Evolutionary conservation across 2,113 vertebrate genomes (phyloP).

Genomic region (Atrichornis clamosus): DNA sequence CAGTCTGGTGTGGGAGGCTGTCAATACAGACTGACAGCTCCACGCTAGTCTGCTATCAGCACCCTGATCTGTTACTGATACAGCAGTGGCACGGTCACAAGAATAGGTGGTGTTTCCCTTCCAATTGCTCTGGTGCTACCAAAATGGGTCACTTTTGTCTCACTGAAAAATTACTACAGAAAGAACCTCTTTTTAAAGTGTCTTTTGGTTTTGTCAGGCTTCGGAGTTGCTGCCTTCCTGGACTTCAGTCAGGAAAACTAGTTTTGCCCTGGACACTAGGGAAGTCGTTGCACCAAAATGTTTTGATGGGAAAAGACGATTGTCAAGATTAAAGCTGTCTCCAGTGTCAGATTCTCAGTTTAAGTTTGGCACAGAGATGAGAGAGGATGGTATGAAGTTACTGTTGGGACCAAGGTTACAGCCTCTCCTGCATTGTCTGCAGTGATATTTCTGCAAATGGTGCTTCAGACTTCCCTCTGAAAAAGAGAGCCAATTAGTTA

Average conservation of each 20-base stretch:
- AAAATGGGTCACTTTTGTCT: neutral
- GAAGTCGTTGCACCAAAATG: rapidly evolving
- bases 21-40: neutral
- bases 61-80: neutral
- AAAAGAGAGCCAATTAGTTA: neutral
- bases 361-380: neutral
- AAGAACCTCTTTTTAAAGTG: neutral
- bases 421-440: neutral
- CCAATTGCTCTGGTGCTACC: neutral
- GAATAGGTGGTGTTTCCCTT: neutral
- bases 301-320: neutral
- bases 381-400: neutral
- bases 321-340: neutral
- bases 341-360: neutral
- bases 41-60: rapidly evolving
- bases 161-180: neutral
- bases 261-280: neutral
- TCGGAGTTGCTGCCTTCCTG: neutral
- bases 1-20: neutral
- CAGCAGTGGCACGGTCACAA: too few species aligned
- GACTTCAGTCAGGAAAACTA: neutral
- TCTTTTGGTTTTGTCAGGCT: neutral
- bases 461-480: neutral
- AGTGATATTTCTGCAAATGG: neutral
- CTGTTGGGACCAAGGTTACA: neutral